These are phyloP conservation scores for Scaptomyza flava DNA, from an alignment of 2,888 invertebrate species.

Conservation along the genomic window DNA sequence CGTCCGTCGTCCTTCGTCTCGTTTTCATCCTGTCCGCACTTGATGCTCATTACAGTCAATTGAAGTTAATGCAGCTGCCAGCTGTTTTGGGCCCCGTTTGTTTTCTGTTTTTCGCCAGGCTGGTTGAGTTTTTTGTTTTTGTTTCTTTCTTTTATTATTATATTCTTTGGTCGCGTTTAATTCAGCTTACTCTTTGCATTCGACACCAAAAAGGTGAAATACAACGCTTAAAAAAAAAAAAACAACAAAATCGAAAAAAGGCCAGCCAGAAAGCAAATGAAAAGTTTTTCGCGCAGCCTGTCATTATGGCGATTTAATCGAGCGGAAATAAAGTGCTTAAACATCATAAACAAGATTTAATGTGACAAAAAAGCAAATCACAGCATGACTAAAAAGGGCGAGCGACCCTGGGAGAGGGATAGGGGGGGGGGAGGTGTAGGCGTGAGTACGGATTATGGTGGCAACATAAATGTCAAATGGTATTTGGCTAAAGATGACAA, in stretches of 20 bases:
- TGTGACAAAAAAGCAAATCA: slow-evolving; percentile 76
- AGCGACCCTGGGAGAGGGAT: neutral
- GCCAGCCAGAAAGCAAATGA: slow-evolving; percentile 23
- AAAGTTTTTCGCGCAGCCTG: slow-evolving; percentile 46
- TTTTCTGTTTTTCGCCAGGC: neutral
- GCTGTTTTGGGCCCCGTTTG: slow-evolving; percentile 45
- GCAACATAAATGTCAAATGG: slow-evolving; percentile 70
- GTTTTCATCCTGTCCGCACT: slow-evolving; percentile 35
- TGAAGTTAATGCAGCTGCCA: slow-evolving; percentile 67
- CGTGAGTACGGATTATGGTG: slow-evolving; percentile 21
- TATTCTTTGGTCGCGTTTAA: neutral
- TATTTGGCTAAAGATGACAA: slow-evolving; percentile 66
- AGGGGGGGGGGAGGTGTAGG: neutral
- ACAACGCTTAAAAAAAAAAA: slow-evolving; percentile 1
- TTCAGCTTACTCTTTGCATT: neutral
- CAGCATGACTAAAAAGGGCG: slow-evolving; percentile 39
- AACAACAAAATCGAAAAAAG: slow-evolving; percentile 8
- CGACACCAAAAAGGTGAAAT: slow-evolving; percentile 12
- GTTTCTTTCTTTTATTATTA: slow-evolving; percentile 5
- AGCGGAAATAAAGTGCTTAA: slow-evolving; percentile 79
- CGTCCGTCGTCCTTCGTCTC: neutral
- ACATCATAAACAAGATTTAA: slow-evolving; percentile 76
- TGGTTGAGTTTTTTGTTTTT: neutral
- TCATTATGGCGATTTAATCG: slow-evolving; percentile 78
- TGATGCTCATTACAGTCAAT: slow-evolving; percentile 70